A percentile compares a stretch with the other conserved stretches of the same genome.
phyloP scores from a whole-genome alignment of 2,113 vertebrate species.

The Zosterops pallidus region DNA sequence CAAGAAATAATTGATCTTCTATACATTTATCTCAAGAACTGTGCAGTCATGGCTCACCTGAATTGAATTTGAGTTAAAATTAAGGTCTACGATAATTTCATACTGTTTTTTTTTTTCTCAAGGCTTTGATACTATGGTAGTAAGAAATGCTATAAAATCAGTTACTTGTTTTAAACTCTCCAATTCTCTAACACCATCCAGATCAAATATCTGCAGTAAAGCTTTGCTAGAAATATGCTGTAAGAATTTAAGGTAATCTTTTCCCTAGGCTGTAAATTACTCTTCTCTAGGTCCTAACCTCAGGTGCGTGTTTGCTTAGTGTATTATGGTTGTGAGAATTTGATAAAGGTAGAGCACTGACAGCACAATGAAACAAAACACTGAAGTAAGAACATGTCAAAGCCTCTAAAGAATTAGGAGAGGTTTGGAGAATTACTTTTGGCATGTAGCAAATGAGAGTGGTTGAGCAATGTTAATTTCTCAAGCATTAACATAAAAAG shows the following conservation, averaged over 20 bases:
- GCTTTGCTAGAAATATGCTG: not conserved
- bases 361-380: not conserved
- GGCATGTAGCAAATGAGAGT: not conserved
- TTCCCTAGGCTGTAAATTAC: not conserved
- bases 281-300: not conserved
- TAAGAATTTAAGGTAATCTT: not conserved
- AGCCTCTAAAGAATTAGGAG: not conserved
- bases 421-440: not conserved
- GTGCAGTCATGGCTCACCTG: not conserved
- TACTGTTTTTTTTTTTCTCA: not conserved
- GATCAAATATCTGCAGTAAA: not conserved
- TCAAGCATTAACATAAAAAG: not conserved
- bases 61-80: not conserved
- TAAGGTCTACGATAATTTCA: not conserved
- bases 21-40: not conserved
- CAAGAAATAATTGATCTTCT: not conserved
- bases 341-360: not conserved
- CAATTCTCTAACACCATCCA: not conserved
- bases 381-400: not conserved
- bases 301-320: rapidly evolving
- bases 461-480: not conserved
- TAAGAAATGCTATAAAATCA: not conserved
- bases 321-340: not conserved
- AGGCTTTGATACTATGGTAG: not conserved
- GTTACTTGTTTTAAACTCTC: not conserved